Evolutionary conservation across 1,140 invertebrate species (phyloP), one percentile per base, ranked within the genome.

Genomic region (Penaeus vannamei): DNA sequence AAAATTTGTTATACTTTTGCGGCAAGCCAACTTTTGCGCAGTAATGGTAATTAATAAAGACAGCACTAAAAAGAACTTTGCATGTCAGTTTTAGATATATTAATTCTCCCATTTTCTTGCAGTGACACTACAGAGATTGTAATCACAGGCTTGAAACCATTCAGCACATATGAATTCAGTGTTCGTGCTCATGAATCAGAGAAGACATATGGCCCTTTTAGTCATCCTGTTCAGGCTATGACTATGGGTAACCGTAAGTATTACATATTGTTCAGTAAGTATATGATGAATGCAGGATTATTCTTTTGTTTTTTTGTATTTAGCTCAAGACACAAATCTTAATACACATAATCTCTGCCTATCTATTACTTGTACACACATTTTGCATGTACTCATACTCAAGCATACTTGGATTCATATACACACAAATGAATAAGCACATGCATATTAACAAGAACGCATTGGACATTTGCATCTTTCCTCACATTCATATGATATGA

Each of bases 131-230:
- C 93, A 17, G 93, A 93, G 90, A 91, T 93, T 46, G 92, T 92
- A 53, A 92, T 95, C 14, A 93, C 93, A 72, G 93, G 94, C 88
- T 92, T 96, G n/a, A 94, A 93, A 91, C 94, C 95, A 53, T 95
- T 94, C 92, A 95, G 94, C 61, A 91, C 94, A 19, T 96, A 96
- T 91, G 94, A 95, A 91, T 95, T 95, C 91, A 95, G 94, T 93
- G 94, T 96, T 8, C 92, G 93, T 87, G 92, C 93, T 12, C 92
- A 92, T 87, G 93, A 93, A 62, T 91, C 92, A 20, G 93, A 92
- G 23, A 92, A 93, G 89, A 90, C 92, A 46, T 92, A 91, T 87
- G 93, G 92, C 81, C 91, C 93, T 62, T 94, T 93, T 79, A 94
- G 94, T 87, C 93, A 94, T 81, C 93, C 93, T 86, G 93, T 95